Percentiles rank a stretch among this genome's conserved stretches.
These are phyloP conservation scores for Tetheella fluctuosa DNA, from an alignment of 2,888 invertebrate genomes.

Conservation along the genomic window DNA sequence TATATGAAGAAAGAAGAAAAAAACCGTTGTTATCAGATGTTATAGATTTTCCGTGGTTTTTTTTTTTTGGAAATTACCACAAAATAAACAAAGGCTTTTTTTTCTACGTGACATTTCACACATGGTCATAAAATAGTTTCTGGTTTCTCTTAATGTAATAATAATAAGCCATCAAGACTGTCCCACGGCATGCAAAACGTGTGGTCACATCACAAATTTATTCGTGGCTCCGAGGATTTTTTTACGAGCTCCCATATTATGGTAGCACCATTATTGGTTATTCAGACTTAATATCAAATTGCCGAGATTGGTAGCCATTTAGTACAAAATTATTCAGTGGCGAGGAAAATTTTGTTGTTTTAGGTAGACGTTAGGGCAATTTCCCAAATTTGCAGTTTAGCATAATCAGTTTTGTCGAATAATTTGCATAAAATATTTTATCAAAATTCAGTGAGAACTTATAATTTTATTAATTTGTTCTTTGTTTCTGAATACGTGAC, in stretches of 20 bases:
- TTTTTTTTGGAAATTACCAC: too few relatives aligned
- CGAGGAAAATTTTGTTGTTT: not conserved
- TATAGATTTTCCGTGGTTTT: too few relatives aligned
- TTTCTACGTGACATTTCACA: too few relatives aligned
- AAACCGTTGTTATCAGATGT: too few relatives aligned
- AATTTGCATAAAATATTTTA: too few relatives aligned
- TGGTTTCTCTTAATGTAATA: too few relatives aligned
- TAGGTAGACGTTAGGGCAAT: not conserved
- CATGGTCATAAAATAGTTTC: too few relatives aligned
- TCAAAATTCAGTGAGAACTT: too few relatives aligned
- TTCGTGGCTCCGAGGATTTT: not conserved
- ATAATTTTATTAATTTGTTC: too few relatives aligned
- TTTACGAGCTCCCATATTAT: conserved; percentile 1
- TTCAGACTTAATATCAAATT: not conserved
- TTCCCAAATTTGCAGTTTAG: not conserved
- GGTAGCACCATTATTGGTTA: not conserved
- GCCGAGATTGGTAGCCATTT: not conserved
- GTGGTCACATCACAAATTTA: not conserved
- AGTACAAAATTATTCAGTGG: not conserved
- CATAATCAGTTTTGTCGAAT: not conserved
- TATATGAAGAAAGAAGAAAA: too few relatives aligned
- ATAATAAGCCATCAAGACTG: not conserved
- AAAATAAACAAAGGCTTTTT: too few relatives aligned
- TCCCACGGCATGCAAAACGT: not conserved
- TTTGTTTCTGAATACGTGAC: too few relatives aligned